Evolutionary conservation across 2,888 invertebrate species (phyloP), one percentile per base, ranked within the genome.

Genomic region (Oasisia sp.): DNA sequence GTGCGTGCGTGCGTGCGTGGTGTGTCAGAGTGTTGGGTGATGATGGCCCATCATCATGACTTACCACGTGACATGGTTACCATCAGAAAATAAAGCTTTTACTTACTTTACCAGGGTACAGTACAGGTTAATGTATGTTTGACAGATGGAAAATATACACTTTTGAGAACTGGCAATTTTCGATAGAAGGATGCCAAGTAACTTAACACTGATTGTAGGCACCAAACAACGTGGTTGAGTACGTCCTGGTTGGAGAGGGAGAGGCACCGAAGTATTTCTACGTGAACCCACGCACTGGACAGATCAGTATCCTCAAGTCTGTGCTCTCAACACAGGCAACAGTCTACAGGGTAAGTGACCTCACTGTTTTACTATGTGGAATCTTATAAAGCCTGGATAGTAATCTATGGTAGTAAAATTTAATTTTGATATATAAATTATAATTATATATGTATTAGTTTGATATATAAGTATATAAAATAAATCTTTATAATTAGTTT

Each of bases 261-360:
- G 94, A 94, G 90, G 94, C 94, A 0, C 91, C 93, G 0, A 93
- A 93, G 45, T 95, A 94, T 93, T 95, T 95, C 94, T 95, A 94
- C 93, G 94, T 95, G 89, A 95, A 95, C 92, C 95, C 95, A 7
- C 92, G 93, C 19, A 93, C 93, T 91, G 95, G 95, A 32, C 91
- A 93, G 12, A 94, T 95, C 32, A 94, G 94, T 9, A 94, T 95
- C 2, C 93, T 94, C 14, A 92, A 93, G 45, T 94, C 95, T 91
- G 94, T 95, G 14, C 92, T 93, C 32, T 93, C 93, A 89, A 95
- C 94, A 32, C 32, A 58, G 9, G 93, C 93, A 11, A 94, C 93
- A 89, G 94, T 94, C 44, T 95, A 94, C 93, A 94, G 94, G 93
- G 95, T 95, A 93, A 92, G 94, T 90, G 32, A 91, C 91, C 12